These are phyloP conservation scores for Brachyalestes nurse DNA, from an alignment of 2,797 vertebrate genomes.

Conservation along the genomic window DNA sequence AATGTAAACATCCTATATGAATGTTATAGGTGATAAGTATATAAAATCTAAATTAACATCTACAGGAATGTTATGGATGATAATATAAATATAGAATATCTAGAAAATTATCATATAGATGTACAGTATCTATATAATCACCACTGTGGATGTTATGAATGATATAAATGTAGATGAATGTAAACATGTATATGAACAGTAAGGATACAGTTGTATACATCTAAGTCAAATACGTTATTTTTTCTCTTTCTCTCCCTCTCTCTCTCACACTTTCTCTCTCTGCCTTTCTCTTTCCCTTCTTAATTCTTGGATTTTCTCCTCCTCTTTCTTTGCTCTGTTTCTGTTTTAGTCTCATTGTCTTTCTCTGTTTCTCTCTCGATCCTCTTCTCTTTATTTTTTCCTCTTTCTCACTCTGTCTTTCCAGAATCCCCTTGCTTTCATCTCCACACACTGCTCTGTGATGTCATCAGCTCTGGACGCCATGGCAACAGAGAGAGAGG, in stretches of 20 bases:
- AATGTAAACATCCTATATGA: not conserved
- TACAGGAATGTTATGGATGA: not conserved
- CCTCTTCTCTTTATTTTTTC: conserved; percentile 20
- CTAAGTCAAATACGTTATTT: too few relatives aligned
- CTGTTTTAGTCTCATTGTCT: not conserved
- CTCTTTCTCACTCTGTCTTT: conserved; percentile 32
- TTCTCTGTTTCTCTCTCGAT: not conserved
- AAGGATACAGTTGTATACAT: too few relatives aligned
- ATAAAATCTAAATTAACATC: not conserved
- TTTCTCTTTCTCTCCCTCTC: not conserved
- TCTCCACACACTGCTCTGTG: conserved; percentile 61
- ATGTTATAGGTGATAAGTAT: not conserved
- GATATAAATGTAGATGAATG: too few relatives aligned
- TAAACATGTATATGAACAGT: too few relatives aligned
- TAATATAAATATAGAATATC: not conserved
- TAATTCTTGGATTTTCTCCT: not conserved
- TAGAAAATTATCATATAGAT: too few relatives aligned
- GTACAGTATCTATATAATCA: too few relatives aligned
- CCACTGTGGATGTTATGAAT: too few relatives aligned
- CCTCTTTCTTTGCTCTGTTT: not conserved
- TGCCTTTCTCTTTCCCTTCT: too few relatives aligned
- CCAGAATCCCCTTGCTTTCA: conserved; percentile 64
- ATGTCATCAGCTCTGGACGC: conserved; percentile 77
- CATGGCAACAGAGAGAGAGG: conserved; percentile 78
- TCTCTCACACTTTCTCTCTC: too few relatives aligned